Evolutionary conservation across 2,888 invertebrate species (phyloP).

Genomic region (Eurois occulta): DNA sequence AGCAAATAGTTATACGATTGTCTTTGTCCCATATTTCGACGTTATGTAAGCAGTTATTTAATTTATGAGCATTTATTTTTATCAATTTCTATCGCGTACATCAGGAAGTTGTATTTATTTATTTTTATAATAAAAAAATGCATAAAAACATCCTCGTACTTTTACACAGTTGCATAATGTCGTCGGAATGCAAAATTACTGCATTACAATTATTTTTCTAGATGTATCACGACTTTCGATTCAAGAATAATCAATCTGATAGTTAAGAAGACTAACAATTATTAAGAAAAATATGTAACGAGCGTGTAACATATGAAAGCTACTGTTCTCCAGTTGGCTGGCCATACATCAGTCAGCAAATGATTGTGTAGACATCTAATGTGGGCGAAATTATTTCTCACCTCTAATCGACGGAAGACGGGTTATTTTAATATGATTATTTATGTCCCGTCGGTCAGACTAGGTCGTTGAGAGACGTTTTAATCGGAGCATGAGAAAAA

Average conservation of each 20-base stretch:
- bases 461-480: conserved; percentile 62
- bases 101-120: conserved; percentile 51
- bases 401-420: conserved; percentile 67
- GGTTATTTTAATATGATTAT: conserved; percentile 68
- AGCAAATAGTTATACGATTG: conserved; percentile 77
- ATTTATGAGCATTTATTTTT: conserved; percentile 48
- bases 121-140: conserved; percentile 25
- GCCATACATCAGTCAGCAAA: conserved; percentile 60
- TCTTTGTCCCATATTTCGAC: conserved; percentile 72
- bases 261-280: conserved; percentile 23
- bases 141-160: conserved; percentile 13
- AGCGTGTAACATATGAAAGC: conserved; percentile 48
- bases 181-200: conserved; percentile 24
- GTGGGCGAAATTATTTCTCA: conserved; percentile 67
- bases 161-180: conserved; percentile 47
- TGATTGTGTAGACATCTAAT: conserved; percentile 60
- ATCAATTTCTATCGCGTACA: conserved; percentile 26
- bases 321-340: conserved; percentile 39
- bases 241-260: conserved; percentile 34
- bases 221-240: conserved; percentile 43
- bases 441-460: conserved; percentile 67
- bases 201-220: conserved; percentile 37
- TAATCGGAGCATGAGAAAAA: conserved; percentile 61
- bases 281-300: conserved; percentile 40
- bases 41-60: conserved; percentile 73